Percentiles rank a stretch among this genome's conserved stretches.
These are phyloP conservation scores for Darevskia nairensis DNA, from an alignment of 2,797 vertebrate genomes.

Conservation along the genomic window DNA sequence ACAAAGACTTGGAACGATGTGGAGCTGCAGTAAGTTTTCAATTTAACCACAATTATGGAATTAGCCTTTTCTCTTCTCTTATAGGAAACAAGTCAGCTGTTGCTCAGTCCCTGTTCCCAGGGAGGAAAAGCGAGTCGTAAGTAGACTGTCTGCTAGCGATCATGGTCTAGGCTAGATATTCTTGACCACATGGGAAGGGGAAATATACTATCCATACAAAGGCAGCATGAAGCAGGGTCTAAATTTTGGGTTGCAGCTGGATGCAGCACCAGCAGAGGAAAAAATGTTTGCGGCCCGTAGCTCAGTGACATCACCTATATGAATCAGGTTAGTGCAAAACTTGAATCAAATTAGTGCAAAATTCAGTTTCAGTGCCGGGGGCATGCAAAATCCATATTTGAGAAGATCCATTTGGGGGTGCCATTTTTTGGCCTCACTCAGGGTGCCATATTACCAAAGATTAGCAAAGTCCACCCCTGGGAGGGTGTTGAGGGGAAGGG, in stretches of 20 bases:
- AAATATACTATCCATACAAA: not conserved
- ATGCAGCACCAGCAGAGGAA: not conserved
- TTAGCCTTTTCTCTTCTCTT: constrained; percentile 42
- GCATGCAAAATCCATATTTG: too few relatives aligned
- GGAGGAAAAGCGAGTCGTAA: not conserved
- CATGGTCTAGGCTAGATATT: not conserved
- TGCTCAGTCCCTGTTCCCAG: constrained; percentile 37
- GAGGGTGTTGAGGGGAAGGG: too few relatives aligned
- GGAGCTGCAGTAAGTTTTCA: constrained; percentile 53
- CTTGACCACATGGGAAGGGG: not conserved
- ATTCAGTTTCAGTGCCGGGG: too few relatives aligned
- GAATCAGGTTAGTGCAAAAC: too few relatives aligned
- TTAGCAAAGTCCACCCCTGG: too few relatives aligned
- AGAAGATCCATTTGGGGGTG: too few relatives aligned
- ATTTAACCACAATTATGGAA: constrained; percentile 51
- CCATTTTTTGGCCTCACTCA: too few relatives aligned
- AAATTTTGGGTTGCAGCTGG: not conserved
- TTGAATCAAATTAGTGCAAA: too few relatives aligned
- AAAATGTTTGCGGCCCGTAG: not conserved
- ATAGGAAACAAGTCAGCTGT: constrained; percentile 47
- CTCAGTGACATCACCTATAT: too few relatives aligned
- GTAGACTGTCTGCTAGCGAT: not conserved
- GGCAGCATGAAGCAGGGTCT: not conserved
- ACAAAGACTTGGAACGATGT: constrained; percentile 35
- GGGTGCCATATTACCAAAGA: too few relatives aligned